Percentiles rank a stretch among this genome's conserved stretches.
phyloP scores from a whole-genome alignment of 2,888 invertebrate species.

The Nebria salina region DNA sequence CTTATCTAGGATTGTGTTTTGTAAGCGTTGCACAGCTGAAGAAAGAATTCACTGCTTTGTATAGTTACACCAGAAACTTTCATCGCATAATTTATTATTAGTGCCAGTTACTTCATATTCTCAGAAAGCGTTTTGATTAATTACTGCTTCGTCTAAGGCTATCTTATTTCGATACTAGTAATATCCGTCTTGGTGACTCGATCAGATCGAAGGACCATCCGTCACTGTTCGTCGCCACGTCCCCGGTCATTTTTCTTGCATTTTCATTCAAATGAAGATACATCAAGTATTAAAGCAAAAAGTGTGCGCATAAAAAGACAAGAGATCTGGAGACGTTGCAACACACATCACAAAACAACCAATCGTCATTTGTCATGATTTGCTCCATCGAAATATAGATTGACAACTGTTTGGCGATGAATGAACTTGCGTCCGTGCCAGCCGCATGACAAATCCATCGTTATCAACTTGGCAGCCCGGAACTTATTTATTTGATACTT shows the following conservation, averaged over 20 bases:
- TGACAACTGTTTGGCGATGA: neutral
- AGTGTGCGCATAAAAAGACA: neutral
- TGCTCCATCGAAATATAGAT: neutral
- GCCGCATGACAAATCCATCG: neutral
- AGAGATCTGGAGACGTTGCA: neutral
- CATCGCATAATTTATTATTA: no score
- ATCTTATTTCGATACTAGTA: neutral
- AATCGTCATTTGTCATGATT: neutral
- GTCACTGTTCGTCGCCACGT: neutral
- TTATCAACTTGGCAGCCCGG: neutral
- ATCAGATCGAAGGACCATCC: neutral
- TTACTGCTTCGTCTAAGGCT: no score
- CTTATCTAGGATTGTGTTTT: neutral
- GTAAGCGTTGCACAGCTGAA: neutral
- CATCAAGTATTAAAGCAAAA: conserved; percentile 34
- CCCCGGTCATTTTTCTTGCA: conserved; percentile 36
- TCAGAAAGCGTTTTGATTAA: no score
- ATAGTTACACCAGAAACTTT: neutral
- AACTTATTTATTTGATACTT: neutral
- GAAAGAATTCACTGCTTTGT: neutral
- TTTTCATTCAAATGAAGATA: conserved; percentile 45
- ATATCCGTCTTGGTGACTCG: neutral
- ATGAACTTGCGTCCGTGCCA: neutral
- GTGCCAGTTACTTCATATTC: no score
- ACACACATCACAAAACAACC: neutral